Percentiles rank a stretch among this genome's conserved stretches.
These are phyloP conservation scores for Marasmarcha lunaedactyla DNA, from an alignment of 2,888 invertebrate genomes.

Conservation along the genomic window DNA sequence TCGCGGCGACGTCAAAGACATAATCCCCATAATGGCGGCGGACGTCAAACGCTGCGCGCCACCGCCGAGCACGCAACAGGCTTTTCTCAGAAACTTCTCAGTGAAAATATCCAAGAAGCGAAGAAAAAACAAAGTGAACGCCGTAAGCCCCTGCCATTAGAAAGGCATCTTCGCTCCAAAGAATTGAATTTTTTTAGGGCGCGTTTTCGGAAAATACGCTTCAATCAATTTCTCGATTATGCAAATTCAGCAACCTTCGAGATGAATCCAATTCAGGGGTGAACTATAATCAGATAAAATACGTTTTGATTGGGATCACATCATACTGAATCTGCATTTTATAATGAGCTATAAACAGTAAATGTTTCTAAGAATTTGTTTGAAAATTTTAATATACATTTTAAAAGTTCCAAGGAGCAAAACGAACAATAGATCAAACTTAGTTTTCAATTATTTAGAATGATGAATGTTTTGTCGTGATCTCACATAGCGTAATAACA, in stretches of 20 bases:
- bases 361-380: no score
- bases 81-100: neutral
- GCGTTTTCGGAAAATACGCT: constrained; percentile 46
- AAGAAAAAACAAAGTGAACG: constrained; percentile 4
- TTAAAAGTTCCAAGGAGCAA: no score
- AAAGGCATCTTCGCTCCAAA: constrained; percentile 40
- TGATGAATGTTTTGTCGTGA: no score
- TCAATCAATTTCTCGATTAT: constrained; percentile 66
- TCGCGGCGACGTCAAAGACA: neutral
- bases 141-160: constrained; percentile 29
- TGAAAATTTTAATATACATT: no score
- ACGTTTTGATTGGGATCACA: constrained; percentile 35
- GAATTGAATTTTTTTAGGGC: constrained; percentile 42
- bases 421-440: no score
- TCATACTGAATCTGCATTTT: constrained; percentile 20
- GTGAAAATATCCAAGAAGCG: neutral
- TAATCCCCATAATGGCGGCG: neutral
- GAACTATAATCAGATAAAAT: constrained; percentile 35
- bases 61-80: constrained; percentile 1
- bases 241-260: constrained; percentile 43
- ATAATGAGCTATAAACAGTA: no score
- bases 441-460: no score
- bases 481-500: no score
- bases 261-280: constrained; percentile 30
- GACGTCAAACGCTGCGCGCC: neutral